These are phyloP conservation scores for Pseudolaguvia tuberculata DNA, from an alignment of 2,113 vertebrate species.

Conservation along the genomic window DNA sequence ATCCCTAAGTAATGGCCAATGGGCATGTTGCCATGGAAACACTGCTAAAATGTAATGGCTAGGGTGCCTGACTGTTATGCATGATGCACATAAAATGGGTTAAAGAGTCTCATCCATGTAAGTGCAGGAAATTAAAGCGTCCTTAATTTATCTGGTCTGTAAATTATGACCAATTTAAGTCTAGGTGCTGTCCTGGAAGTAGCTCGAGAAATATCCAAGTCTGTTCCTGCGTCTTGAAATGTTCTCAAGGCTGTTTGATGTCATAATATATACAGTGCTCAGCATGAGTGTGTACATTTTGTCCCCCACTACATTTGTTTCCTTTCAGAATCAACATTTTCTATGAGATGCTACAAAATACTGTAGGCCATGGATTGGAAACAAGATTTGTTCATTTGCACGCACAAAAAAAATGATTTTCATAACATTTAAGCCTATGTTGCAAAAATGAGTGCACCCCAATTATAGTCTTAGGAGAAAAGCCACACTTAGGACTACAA, in stretches of 20 bases:
- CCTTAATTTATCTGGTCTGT: conserved; percentile 30
- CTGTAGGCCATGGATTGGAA: too few relatives aligned
- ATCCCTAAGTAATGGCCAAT: conserved; percentile 46
- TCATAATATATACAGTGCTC: not conserved
- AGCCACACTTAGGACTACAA: too few relatives aligned
- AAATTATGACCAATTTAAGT: not conserved
- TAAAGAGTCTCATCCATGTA: conserved; percentile 46
- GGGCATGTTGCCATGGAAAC: conserved; percentile 64
- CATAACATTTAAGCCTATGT: too few relatives aligned
- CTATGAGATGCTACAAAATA: too few relatives aligned
- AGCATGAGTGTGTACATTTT: too few relatives aligned
- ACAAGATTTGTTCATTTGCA: too few relatives aligned
- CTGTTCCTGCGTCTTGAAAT: conserved; percentile 4
- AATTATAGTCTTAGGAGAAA: too few relatives aligned
- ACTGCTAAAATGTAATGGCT: conserved; percentile 50
- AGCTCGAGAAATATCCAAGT: not conserved
- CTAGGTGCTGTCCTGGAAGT: conserved; percentile 1
- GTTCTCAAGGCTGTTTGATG: conserved; percentile 9
- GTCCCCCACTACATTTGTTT: too few relatives aligned
- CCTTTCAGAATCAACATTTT: too few relatives aligned
- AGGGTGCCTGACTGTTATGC: conserved; percentile 43
- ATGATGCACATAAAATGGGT: conserved; percentile 49
- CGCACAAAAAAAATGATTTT: too few relatives aligned
- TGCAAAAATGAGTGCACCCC: too few relatives aligned
- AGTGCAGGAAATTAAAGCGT: conserved; percentile 40